Evolutionary conservation across 2,888 invertebrate species (phyloP).

Genomic region (Himalopsyche anomala): DNA sequence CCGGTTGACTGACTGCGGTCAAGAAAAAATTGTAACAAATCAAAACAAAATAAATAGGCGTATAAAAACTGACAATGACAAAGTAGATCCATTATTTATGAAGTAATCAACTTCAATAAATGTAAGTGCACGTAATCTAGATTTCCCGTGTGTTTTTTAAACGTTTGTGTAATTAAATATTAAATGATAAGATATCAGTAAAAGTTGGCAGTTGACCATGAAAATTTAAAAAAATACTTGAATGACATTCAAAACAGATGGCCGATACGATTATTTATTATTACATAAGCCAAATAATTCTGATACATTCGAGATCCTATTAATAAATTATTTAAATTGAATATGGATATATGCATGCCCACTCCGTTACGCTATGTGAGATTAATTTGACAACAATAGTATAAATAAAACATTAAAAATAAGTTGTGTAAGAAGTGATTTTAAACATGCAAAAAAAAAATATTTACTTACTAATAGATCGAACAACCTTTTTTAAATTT

Average conservation of each 20-base stretch:
- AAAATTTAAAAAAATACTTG: neutral
- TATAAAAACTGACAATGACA: constrained; percentile 13
- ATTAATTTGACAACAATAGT: neutral
- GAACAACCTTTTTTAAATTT: too few relatives aligned
- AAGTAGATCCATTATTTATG: constrained; percentile 19
- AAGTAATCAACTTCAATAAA: neutral
- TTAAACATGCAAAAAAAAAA: neutral
- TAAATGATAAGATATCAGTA: constrained; percentile 5
- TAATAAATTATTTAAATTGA: neutral
- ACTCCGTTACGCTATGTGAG: too few relatives aligned
- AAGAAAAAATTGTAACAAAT: too few relatives aligned
- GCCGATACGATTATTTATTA: neutral
- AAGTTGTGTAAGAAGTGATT: neutral
- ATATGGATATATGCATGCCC: neutral
- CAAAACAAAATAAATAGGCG: too few relatives aligned
- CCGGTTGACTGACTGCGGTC: too few relatives aligned
- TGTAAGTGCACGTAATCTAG: neutral
- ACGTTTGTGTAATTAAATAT: neutral
- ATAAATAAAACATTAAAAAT: neutral
- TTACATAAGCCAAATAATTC: neutral
- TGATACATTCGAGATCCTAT: neutral
- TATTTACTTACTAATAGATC: too few relatives aligned
- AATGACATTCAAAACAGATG: constrained; percentile 16
- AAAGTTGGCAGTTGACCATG: constrained; percentile 20
- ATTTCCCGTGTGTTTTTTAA: neutral